Evolutionary conservation across 2,113 vertebrate genomes (phyloP).

Genomic region (Bos javanicus): DNA sequence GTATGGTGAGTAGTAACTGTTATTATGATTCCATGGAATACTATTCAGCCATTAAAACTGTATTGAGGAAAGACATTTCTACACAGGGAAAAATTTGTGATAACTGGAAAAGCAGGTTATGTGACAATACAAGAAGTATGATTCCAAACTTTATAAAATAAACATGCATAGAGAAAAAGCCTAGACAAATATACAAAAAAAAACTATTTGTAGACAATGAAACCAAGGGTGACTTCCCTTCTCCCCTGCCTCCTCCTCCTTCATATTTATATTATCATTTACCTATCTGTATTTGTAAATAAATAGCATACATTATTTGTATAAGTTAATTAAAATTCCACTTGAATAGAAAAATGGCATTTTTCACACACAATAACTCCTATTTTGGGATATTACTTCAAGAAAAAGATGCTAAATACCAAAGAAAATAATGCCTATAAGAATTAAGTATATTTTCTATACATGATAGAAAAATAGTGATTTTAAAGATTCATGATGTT

Average conservation of each 20-base stretch:
- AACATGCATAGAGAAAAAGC: neutral
- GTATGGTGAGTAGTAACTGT: neutral
- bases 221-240: neutral
- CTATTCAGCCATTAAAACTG: neutral
- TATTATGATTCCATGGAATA: neutral
- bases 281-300: neutral
- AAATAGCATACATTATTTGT: neutral
- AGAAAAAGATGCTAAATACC: neutral
- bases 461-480: neutral
- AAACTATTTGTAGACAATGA: neutral
- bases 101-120: neutral
- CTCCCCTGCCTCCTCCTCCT: too few relatives aligned
- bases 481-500: neutral
- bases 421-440: neutral
- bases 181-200: neutral
- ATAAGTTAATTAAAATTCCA: neutral
- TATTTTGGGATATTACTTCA: neutral
- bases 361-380: neutral
- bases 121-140: neutral
- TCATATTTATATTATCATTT: neutral
- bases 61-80: neutral
- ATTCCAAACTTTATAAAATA: slow-evolving; percentile 1
- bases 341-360: neutral
- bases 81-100: neutral
- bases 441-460: neutral